phyloP scores from a whole-genome alignment of 2,888 invertebrate species.

The Tinea semifulvella region DNA sequence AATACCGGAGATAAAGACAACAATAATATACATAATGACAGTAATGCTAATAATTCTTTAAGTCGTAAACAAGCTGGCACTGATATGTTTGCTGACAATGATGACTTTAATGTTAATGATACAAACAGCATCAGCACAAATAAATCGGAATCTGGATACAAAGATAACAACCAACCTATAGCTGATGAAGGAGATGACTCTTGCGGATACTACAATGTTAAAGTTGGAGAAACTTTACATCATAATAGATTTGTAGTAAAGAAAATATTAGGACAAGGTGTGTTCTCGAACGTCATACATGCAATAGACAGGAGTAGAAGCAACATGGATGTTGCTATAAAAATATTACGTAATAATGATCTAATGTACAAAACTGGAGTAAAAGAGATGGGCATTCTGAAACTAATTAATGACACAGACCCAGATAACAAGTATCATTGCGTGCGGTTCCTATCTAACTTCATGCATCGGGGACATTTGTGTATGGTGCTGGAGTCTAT shows the following conservation, averaged over 20 bases:
- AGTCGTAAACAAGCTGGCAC: constrained; percentile 59
- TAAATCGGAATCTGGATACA: constrained; percentile 30
- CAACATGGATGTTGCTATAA: constrained; percentile 92
- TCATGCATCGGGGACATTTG: constrained; percentile 97
- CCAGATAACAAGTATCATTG: constrained; percentile 97
- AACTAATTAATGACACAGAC: constrained; percentile 94
- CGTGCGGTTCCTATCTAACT: constrained; percentile 84
- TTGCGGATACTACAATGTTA: constrained; percentile 96
- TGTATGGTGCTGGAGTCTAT: constrained; percentile 98
- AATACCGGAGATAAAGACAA: constrained; percentile 19
- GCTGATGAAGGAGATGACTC: constrained; percentile 99
- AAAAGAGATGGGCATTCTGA: constrained; percentile 92
- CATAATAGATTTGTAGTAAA: constrained; percentile 89
- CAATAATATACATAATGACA: constrained; percentile 16
- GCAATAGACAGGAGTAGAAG: constrained; percentile 87
- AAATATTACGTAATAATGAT: constrained; percentile 98
- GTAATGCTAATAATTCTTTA: constrained; percentile 16
- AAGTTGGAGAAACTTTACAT: constrained; percentile 87
- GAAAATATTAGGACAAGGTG: constrained; percentile 97
- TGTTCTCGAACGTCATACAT: constrained; percentile 96
- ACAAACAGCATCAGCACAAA: constrained; percentile 68
- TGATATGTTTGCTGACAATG: constrained; percentile 93
- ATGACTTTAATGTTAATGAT: constrained; percentile 84
- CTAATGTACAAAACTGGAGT: constrained; percentile 98
- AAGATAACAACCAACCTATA: constrained; percentile 84